Evolutionary conservation across 2,113 vertebrate species (phyloP).

Genomic region (Malurus cyaneus): DNA sequence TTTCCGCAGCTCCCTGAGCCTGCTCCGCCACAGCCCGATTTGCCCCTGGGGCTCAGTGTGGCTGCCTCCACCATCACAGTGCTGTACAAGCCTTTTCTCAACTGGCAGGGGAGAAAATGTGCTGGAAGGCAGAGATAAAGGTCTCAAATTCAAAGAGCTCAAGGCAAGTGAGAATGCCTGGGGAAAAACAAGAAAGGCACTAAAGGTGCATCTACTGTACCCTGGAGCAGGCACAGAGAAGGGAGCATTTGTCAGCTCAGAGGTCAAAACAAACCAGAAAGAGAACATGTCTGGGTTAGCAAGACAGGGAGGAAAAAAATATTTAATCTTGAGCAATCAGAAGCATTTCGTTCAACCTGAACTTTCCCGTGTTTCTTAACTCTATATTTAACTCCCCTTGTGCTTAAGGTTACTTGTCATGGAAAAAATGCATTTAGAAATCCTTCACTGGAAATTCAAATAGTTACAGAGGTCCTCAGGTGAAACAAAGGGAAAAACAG

Average conservation of each 20-base stretch:
- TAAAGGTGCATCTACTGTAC: not conserved
- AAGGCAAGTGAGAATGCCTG: rapidly evolving
- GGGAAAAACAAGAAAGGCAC: rapidly evolving
- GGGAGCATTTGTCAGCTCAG: not conserved
- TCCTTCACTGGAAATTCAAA: not conserved
- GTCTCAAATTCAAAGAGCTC: not conserved
- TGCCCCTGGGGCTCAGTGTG: rapidly evolving
- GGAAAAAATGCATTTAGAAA: conserved; percentile 20
- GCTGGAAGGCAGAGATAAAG: not conserved
- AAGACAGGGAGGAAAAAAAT: not conserved
- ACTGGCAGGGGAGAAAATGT: not conserved
- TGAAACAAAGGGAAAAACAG: not conserved
- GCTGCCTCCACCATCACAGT: not conserved
- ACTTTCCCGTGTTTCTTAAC: not conserved
- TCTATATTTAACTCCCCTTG: not conserved
- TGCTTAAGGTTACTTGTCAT: not conserved
- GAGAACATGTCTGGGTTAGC: not conserved
- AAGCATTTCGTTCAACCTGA: not conserved
- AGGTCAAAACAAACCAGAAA: not conserved
- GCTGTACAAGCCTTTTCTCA: not conserved
- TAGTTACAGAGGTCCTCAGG: not conserved
- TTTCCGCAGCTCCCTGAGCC: not conserved
- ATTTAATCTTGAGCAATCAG: conserved; percentile 35
- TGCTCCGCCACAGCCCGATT: not conserved
- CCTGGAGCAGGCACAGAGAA: not conserved